Base-by-base conservation (phyloP, 2,888 invertebrate species). In the Lottia scabra region DNA sequence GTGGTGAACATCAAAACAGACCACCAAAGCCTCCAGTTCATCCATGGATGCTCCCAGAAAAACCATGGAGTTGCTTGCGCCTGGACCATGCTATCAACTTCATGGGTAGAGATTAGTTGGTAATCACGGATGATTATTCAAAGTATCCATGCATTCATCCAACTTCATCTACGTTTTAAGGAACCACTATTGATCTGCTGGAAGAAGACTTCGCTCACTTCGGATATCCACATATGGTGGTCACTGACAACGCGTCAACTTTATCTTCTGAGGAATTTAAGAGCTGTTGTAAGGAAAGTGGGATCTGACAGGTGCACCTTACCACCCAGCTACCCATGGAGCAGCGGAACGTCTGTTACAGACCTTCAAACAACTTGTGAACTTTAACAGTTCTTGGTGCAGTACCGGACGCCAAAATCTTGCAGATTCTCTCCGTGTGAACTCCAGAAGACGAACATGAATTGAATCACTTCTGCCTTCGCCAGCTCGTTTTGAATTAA, bases 141-240 rank as follows among this genome's bases (percentile, higher is more conserved):
- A 67, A 67, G 46, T 67, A 67, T n/a, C 67, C 67, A 15, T 44
- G 43, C 45, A 67, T 44, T 23, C 67, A 44, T 45, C 46, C 46
- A 19, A 67, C 46, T 26, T 67, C 67, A 10, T 67, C 67, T 3
- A 67, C 46, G 16, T 26, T 23, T 15, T 19, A 46, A 13, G 46
- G 38, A 38, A 48, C 67, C n/a, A 67, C 12, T 12, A 67, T 23
- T 16, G 1, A 19, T 6, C 19, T 16, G 44, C 45, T 75, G 6
- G 69, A 75, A 63, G 63, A 75, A 43, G 68, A 74, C 66, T 75
- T 75, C 19, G 70, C 75, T 43, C 74, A 75, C 68, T 75, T 74
- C 56, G 75, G 65, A 8, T 75, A 65, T 19, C 74, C 72, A 23
- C 66, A 75, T 46, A 64, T 72, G 38, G 26, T 74, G 15, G 72